Evolutionary conservation across 2,113 vertebrate genomes (phyloP).

Genomic region (Cynocephalus volans): DNA sequence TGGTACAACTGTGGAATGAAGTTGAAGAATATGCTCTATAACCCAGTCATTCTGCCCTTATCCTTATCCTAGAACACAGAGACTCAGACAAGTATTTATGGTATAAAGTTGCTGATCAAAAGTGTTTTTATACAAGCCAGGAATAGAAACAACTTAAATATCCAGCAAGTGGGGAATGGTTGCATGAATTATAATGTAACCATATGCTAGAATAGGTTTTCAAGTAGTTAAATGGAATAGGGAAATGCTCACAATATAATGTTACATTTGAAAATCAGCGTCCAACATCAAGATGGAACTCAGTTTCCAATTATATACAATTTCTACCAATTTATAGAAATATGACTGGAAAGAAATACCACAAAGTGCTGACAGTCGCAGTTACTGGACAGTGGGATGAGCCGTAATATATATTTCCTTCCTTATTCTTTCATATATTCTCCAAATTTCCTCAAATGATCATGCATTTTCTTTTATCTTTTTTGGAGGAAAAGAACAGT

Average conservation of each 20-base stretch:
- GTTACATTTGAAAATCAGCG: not conserved
- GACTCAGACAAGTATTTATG: not conserved
- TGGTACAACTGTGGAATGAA: not conserved
- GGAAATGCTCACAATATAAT: not conserved
- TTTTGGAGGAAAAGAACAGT: not conserved
- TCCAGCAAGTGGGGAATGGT: not conserved
- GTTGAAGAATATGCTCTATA: not conserved
- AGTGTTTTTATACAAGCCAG: not conserved
- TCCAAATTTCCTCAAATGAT: slow-evolving; percentile 5
- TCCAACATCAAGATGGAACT: not conserved
- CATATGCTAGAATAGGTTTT: not conserved
- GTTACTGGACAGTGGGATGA: not conserved
- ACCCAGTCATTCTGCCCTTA: not conserved
- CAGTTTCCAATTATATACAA: not conserved
- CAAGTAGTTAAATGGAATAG: not conserved
- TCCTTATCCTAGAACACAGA: not conserved
- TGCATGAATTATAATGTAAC: not conserved
- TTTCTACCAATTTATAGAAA: not conserved
- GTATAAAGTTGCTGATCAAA: not conserved
- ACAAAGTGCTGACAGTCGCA: no score
- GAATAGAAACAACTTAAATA: not conserved
- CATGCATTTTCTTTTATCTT: not conserved
- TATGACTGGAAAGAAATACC: not conserved
- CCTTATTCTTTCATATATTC: not conserved
- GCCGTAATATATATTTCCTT: not conserved